Base-by-base conservation (phyloP, 1,140 invertebrate genomes). In the Medauroidea extradentata region DNA sequence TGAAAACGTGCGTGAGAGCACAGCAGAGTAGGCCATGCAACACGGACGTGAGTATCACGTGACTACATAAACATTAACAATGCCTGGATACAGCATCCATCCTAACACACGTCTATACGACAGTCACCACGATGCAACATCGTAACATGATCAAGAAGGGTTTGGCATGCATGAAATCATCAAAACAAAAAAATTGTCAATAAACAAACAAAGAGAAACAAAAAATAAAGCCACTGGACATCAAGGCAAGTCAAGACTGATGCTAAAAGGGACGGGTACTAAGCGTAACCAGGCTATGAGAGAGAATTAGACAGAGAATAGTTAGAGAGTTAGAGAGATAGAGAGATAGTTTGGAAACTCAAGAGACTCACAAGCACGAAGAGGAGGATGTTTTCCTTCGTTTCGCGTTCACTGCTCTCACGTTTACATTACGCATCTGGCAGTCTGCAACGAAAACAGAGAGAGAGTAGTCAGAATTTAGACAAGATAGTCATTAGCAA, bases 381-480 rank as follows among this genome's bases (percentile, higher is more conserved):
- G 82, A 81, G 73, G 81, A 79, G 76, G 82, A 76, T 77, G 81
- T 77, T 83, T 83, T 83, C 79, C 82, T 84, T 81, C 83, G 78
- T 80, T 85, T 84, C 79, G 78, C 77, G 82, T 83, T 83, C 81
- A 84, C 82, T 81, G 83, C 83, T 83, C 83, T 84, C 80, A 83
- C 82, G 80, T 84, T 84, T 81, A 84, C 83, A 85, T 84, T 85
- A 80, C 83, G 82, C 82, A 82, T 83, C 81, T 84, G 83, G 82
- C 79, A 85, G 81, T 85, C 83, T 84, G 82, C 82, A 85, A 85
- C 83, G 80, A 78, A 72, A 77, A 60, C 58, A 69, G 62, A 77
- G 29, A 77, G 29, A 34, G 73, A 75, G 73, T 73, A 75, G 73
- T 76, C 75, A 60, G 54, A 44, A 60, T 60, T 53, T 60, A 60